Evolutionary conservation across 2,113 vertebrate species (phyloP).

Genomic region (Micronycteris hirsuta): DNA sequence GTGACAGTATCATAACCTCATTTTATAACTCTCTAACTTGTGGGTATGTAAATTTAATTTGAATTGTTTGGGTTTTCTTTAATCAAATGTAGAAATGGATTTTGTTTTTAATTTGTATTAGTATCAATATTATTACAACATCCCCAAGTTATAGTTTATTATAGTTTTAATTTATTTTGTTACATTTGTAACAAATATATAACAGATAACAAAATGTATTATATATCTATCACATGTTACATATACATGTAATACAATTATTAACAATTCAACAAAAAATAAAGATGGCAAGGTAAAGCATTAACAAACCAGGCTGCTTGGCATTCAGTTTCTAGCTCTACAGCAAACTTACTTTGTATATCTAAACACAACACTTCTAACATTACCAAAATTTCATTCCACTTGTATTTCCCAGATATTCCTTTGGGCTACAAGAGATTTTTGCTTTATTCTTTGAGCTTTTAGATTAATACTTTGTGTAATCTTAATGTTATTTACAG

Average conservation of each 20-base stretch:
- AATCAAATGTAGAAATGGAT: neutral
- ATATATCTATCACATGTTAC: neutral
- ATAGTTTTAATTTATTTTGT: neutral
- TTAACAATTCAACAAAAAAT: neutral
- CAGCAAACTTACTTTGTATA: neutral
- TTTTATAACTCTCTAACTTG: neutral
- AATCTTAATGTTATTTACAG: constrained; percentile 1
- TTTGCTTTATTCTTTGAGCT: neutral
- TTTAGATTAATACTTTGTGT: neutral
- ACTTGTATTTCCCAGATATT: neutral
- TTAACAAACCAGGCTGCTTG: neutral
- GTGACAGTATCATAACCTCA: neutral
- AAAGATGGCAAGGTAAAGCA: neutral
- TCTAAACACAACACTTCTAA: neutral
- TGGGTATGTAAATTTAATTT: neutral
- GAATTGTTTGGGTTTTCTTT: neutral
- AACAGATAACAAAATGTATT: neutral
- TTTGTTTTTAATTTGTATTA: neutral
- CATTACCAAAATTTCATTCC: neutral
- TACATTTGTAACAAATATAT: neutral
- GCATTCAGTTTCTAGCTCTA: neutral
- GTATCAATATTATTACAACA: neutral
- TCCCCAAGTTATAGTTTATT: neutral
- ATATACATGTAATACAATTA: neutral
- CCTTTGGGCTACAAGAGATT: neutral